These are phyloP conservation scores for Erynnis tages DNA, from an alignment of 2,888 invertebrate genomes.

Conservation along the genomic window DNA sequence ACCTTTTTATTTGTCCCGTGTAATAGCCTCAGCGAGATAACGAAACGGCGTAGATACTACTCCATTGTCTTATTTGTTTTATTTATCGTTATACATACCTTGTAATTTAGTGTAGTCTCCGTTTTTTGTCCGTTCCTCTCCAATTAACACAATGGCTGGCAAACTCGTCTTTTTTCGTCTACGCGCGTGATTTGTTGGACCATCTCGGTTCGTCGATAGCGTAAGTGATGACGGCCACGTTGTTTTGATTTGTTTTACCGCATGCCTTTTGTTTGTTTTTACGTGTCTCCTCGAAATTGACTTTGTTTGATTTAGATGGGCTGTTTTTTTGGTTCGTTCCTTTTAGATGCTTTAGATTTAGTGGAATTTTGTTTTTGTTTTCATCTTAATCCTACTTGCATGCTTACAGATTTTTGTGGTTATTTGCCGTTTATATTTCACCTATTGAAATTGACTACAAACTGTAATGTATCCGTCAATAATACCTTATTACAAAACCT, in stretches of 20 bases:
- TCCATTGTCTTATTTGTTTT: conserved; percentile 50
- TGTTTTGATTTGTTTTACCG: conserved; percentile 24
- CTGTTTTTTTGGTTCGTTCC: background rate
- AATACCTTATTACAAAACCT: conserved; percentile 9
- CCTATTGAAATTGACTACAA: too few species aligned
- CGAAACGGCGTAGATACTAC: conserved; percentile 33
- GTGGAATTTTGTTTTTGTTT: background rate
- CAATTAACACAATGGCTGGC: conserved; percentile 54
- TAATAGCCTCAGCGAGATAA: conserved; percentile 53
- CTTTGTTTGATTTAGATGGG: conserved; percentile 14
- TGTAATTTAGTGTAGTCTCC: conserved; percentile 13
- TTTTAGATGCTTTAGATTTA: too few species aligned
- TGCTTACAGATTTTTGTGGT: too few species aligned
- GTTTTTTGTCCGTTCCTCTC: conserved; percentile 44
- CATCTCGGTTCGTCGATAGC: conserved; percentile 20
- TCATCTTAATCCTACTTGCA: too few species aligned
- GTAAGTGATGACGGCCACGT: conserved; percentile 19
- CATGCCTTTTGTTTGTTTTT: conserved; percentile 9
- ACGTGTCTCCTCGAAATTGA: conserved; percentile 4
- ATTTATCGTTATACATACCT: conserved; percentile 37
- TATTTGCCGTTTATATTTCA: background rate
- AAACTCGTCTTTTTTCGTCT: conserved; percentile 39
- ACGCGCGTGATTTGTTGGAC: conserved; percentile 25
- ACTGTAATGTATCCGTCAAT: too few species aligned
- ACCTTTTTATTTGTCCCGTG: conserved; percentile 59